These are phyloP conservation scores for Leptestheria dahalacensis DNA, from an alignment of 1,140 invertebrate genomes.

Conservation along the genomic window DNA sequence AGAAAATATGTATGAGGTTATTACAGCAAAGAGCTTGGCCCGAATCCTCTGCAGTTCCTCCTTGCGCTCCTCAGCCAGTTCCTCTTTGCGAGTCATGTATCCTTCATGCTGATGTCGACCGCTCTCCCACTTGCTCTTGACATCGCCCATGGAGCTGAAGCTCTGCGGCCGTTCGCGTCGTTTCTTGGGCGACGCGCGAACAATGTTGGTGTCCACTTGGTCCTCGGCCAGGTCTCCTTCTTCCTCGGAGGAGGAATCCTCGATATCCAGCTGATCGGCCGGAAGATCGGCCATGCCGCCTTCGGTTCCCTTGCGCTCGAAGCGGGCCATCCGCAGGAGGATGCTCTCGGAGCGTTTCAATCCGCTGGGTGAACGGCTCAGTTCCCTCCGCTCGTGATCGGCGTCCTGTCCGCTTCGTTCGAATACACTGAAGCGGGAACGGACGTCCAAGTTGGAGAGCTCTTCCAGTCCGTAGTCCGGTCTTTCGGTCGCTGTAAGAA, in stretches of 20 bases:
- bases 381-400: slow-evolving; percentile 32
- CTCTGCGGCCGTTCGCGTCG: slow-evolving; percentile 52
- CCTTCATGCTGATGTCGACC: slow-evolving; percentile 42
- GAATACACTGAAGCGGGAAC: slow-evolving; percentile 72
- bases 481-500: slow-evolving; percentile 66
- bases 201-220: slow-evolving; percentile 15
- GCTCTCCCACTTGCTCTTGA: slow-evolving; percentile 32
- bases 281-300: slow-evolving; percentile 1
- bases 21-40: slow-evolving; percentile 60
- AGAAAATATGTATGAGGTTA: background rate
- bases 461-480: slow-evolving; percentile 75
- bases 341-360: slow-evolving; percentile 59
- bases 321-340: slow-evolving; percentile 63
- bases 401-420: slow-evolving; percentile 40
- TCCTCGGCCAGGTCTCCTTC: slow-evolving; percentile 16
- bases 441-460: slow-evolving; percentile 61
- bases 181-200: slow-evolving; percentile 26
- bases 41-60: slow-evolving; percentile 73
- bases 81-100: slow-evolving; percentile 42
- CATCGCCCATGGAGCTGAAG: slow-evolving; percentile 68
- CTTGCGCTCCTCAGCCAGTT: slow-evolving; percentile 61
- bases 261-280: slow-evolving; percentile 2
- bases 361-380: slow-evolving; percentile 37
- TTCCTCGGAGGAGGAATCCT: slow-evolving; percentile 9
- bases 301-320: slow-evolving; percentile 24